Evolutionary conservation across 2,888 invertebrate species (phyloP).

Genomic region (Apantesis nais): DNA sequence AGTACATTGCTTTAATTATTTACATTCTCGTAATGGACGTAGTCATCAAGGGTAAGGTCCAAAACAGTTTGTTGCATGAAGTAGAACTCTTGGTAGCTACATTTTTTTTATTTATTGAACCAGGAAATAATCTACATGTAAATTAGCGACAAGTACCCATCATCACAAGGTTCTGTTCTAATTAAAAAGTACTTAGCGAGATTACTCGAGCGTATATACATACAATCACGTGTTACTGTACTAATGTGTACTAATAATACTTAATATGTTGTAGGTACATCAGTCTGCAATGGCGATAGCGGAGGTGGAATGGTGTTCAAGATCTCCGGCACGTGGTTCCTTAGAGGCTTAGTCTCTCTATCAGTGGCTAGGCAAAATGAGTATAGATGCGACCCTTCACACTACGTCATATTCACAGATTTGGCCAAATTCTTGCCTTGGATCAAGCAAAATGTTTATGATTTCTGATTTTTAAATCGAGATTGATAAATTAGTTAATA

Average conservation of each 20-base stretch:
- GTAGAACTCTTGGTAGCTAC: too few relatives aligned
- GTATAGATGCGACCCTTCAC: conserved; percentile 85
- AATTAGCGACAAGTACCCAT: too few relatives aligned
- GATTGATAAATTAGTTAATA: background rate
- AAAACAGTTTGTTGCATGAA: too few relatives aligned
- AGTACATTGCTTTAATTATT: too few relatives aligned
- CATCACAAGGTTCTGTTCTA: too few relatives aligned
- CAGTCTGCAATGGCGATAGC: conserved; percentile 85
- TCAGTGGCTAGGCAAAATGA: conserved; percentile 86
- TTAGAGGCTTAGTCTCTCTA: conserved; percentile 84
- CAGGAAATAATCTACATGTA: too few relatives aligned
- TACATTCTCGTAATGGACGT: too few relatives aligned
- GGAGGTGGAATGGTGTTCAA: conserved; percentile 83
- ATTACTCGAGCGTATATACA: too few relatives aligned
- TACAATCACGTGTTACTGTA: too few relatives aligned
- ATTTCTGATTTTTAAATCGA: conserved; percentile 41
- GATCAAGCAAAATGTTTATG: conserved; percentile 69
- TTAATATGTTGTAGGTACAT: conserved; percentile 76
- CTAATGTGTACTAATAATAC: background rate
- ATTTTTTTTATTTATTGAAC: too few relatives aligned
- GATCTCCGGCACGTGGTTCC: conserved; percentile 70
- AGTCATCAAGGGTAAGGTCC: too few relatives aligned
- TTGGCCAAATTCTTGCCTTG: conserved; percentile 85
- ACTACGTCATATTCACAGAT: conserved; percentile 87
- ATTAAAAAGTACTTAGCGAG: background rate